phyloP scores from a whole-genome alignment of 2,888 invertebrate species.

The Auanema sp. region DNA sequence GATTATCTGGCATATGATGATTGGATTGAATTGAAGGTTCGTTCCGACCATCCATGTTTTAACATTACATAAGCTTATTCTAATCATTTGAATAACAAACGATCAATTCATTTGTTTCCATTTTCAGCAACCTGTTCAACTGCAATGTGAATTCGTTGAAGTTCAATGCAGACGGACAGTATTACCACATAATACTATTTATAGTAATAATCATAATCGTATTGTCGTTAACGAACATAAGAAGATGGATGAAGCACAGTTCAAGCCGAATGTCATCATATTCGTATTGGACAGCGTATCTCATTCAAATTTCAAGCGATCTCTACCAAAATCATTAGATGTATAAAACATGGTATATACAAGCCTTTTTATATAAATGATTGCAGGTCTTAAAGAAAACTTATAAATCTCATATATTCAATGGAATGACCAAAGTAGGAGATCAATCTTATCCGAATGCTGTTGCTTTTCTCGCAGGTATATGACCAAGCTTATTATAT shows the following conservation, averaged over 20 bases:
- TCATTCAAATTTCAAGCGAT: conserved; percentile 64
- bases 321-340: conserved; percentile 60
- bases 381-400: conserved; percentile 24
- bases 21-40: conserved; percentile 46
- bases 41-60: background rate
- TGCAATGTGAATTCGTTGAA: conserved; percentile 51
- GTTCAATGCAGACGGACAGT: conserved; percentile 35
- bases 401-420: conserved; percentile 33
- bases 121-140: conserved; percentile 33
- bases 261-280: conserved; percentile 63
- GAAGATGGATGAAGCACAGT: conserved; percentile 8
- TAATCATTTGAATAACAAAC: background rate
- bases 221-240: conserved; percentile 20
- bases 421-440: conserved; percentile 66
- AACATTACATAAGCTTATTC: background rate
- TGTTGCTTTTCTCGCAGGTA: conserved; percentile 64
- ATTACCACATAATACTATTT: conserved; percentile 41
- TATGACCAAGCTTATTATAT: background rate
- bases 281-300: conserved; percentile 67
- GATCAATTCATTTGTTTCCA: conserved; percentile 3
- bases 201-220: conserved; percentile 50
- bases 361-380: background rate
- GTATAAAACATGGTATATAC: conserved; percentile 34
- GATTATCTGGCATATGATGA: conserved; percentile 31
- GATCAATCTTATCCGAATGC: conserved; percentile 66